Base-by-base conservation (phyloP, 1,140 invertebrate genomes). In the Psix sp. region DNA sequence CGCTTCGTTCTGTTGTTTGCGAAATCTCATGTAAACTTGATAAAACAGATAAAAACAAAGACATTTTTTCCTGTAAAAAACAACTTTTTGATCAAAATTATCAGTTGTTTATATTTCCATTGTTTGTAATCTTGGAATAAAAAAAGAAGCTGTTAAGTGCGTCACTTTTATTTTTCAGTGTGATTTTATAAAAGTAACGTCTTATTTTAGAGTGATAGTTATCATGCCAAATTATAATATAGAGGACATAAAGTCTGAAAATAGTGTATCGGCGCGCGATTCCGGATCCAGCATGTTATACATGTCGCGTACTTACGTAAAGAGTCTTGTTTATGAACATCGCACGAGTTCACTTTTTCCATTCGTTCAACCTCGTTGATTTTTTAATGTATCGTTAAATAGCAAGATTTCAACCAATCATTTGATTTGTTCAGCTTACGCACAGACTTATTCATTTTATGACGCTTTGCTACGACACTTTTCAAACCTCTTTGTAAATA, bases 201-300 rank as follows among this genome's bases (percentile, higher is more conserved):
- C 24, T 68, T 33, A 21, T 16, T 38, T 24, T 43, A 59, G 17
- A 17, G 1, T 2, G 11, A 60, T 43, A 48, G 66, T 40, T 60
- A 10, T 29, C 17, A 60, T 42, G 66, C 66, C 57, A 70, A 62
- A 77, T 71, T 38, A 77, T 80, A 78, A 83, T 80, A 78, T 81
- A 81, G 67, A 73, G 48, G 13, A 65, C 71, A 67, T 80, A 76
- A 80, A 60, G 57, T 74, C 79, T 78, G 40, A 77, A 82, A 84
- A 83, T 83, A 84, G 78, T 67, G 77, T 67, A 18, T 63, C 2
- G 26, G 1, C n/a, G 26, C 77, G 77, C 74, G 66, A 75, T 52
- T 57, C 46, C 29, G 57, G 17, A 45, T 7, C 17, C 5, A 18
- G 51, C 0, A 33, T 29, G 14, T 26, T 20, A 18, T 11, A 59